Conservation (phyloP, 2,113 vertebrate genomes). For the Lathamus discolor region DNA sequence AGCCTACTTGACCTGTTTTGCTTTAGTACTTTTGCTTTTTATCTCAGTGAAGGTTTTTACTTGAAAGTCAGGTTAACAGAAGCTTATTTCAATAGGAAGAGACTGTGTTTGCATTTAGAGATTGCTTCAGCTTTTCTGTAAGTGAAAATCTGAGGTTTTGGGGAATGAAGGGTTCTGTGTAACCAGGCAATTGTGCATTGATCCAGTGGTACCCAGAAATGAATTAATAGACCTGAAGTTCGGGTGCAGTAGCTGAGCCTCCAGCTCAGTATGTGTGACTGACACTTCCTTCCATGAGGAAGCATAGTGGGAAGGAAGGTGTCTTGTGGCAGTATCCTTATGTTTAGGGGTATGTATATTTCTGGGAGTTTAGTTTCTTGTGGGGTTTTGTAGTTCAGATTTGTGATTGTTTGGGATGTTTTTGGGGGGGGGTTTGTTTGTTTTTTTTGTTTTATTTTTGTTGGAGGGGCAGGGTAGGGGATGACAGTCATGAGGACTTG, state of each 20-base stretch:
- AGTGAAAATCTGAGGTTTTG: not conserved
- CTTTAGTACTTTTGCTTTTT: not conserved
- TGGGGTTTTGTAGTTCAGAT: not conserved
- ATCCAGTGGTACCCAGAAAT: not conserved
- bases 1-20: not conserved
- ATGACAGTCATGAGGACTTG: accelerated
- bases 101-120: not conserved
- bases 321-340: not conserved
- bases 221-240: not conserved
- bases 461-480: accelerated
- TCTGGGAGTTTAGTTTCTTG: not conserved
- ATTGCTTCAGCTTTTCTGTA: not conserved
- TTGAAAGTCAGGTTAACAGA: not conserved
- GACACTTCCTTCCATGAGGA: not conserved
- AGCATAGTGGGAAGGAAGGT: not conserved
- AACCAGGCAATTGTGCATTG: not conserved
- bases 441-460: not conserved
- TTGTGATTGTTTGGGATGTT: not conserved
- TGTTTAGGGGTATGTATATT: not conserved
- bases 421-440: not conserved
- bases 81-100: not conserved
- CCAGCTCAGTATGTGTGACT: not conserved
- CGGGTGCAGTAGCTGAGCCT: not conserved
- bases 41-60: not conserved
- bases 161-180: not conserved